phyloP scores from a whole-genome alignment of 2,888 invertebrate species.

The Trissonchulus sp. region DNA sequence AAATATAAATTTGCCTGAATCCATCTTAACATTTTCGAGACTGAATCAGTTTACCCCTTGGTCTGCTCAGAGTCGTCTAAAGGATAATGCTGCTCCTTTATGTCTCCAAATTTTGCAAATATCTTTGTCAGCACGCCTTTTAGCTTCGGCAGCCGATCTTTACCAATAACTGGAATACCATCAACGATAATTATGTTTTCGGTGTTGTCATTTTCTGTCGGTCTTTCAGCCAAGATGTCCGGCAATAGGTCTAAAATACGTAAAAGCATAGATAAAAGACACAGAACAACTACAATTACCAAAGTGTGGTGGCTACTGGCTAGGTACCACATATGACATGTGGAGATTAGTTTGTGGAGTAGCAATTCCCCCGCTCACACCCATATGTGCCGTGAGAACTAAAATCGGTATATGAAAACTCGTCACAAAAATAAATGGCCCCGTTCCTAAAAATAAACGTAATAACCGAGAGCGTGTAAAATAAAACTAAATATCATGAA shows the following conservation, averaged over 20 bases:
- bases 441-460: too few relatives aligned
- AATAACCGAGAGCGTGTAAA: too few relatives aligned
- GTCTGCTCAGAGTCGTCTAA: slow-evolving; percentile 73
- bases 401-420: too few relatives aligned
- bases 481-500: too few relatives aligned
- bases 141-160: slow-evolving; percentile 80
- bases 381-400: too few relatives aligned
- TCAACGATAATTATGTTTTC: slow-evolving; percentile 93
- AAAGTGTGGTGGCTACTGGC: neutral
- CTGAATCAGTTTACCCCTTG: slow-evolving; percentile 67
- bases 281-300: neutral
- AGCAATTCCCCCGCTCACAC: too few relatives aligned
- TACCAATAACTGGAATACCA: slow-evolving; percentile 88
- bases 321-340: neutral
- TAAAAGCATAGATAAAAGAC: neutral
- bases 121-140: slow-evolving; percentile 84
- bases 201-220: slow-evolving; percentile 88
- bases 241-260: slow-evolving; percentile 72
- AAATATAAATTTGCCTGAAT: too few relatives aligned
- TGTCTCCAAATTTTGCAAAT: slow-evolving; percentile 74
- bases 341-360: too few relatives aligned
- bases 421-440: too few relatives aligned
- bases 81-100: slow-evolving; percentile 83
- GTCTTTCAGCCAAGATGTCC: slow-evolving; percentile 80
- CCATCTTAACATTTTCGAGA: too few relatives aligned